A percentile compares a stretch with the other conserved stretches of the same genome.
Evolutionary conservation across 2,113 vertebrate species (phyloP).

Genomic region (Oncorhynchus mykiss): DNA sequence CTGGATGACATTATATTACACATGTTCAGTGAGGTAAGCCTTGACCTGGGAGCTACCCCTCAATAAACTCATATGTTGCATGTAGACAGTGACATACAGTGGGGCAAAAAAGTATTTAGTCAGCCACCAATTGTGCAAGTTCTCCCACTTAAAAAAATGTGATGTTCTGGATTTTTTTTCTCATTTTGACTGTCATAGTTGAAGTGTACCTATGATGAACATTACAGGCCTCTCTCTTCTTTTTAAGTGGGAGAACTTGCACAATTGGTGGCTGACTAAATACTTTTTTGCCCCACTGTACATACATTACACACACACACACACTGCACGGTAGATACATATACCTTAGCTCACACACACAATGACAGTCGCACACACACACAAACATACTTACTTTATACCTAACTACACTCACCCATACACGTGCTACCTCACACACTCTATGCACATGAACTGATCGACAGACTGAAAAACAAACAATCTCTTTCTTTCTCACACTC

Average conservation of each 20-base stretch:
- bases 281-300: too few species aligned
- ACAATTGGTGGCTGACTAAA: too few species aligned
- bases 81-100: too few species aligned
- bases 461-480: not conserved
- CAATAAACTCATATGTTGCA: too few species aligned
- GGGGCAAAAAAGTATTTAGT: too few species aligned
- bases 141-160: too few species aligned
- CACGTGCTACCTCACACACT: not conserved
- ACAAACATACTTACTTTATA: not conserved
- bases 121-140: too few species aligned
- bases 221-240: too few species aligned
- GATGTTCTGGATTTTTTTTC: too few species aligned
- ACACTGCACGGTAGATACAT: not conserved
- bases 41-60: constrained; percentile 13
- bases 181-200: too few species aligned
- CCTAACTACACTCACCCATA: not conserved
- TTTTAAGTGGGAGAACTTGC: too few species aligned
- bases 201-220: too few species aligned
- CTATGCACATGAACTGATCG: not conserved
- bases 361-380: not conserved
- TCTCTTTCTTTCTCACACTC: not conserved
- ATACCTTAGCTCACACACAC: not conserved
- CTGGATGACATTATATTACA: not conserved
- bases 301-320: not conserved
- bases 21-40: not conserved